Conservation (phyloP, 1,140 invertebrate genomes). For the Harlomillsia oculata region DNA sequence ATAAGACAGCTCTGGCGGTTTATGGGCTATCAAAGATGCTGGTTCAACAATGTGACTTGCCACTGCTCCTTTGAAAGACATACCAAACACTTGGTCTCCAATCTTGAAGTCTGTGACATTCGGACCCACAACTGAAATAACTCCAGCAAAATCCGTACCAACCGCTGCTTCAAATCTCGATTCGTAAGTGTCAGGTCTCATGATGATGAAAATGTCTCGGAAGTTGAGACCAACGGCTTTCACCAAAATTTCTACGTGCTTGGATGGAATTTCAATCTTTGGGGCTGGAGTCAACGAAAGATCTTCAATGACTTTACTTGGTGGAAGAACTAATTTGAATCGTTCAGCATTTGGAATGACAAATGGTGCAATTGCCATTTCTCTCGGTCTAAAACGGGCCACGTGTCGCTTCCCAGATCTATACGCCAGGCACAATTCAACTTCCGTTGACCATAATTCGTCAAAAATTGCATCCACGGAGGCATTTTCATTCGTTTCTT, state of each 20-base stretch:
- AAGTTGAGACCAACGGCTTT: constrained; percentile 11
- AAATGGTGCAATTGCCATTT: not conserved
- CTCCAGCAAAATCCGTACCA: constrained; percentile 14
- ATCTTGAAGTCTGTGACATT: not conserved
- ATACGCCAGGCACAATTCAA: constrained; percentile 12
- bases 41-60: not conserved
- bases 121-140: not conserved
- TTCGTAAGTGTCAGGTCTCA: constrained; percentile 7
- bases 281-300: not conserved
- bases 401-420: not conserved
- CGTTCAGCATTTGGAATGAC: constrained; percentile 5
- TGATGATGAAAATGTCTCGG: constrained; percentile 11
- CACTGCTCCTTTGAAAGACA: not conserved
- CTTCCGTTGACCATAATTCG: not conserved
- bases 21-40: not conserved
- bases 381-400: not conserved
- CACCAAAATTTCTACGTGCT: not conserved
- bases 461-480: not conserved
- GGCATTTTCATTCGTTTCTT: not conserved
- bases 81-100: constrained; percentile 6
- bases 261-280: not conserved
- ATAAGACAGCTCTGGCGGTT: constrained; percentile 46
- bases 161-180: constrained; percentile 1
- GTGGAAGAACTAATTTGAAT: constrained; percentile 1
- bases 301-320: constrained; percentile 5